Evolutionary conservation across 2,797 vertebrate genomes (phyloP).

Genomic region (Pelodytes ibericus): DNA sequence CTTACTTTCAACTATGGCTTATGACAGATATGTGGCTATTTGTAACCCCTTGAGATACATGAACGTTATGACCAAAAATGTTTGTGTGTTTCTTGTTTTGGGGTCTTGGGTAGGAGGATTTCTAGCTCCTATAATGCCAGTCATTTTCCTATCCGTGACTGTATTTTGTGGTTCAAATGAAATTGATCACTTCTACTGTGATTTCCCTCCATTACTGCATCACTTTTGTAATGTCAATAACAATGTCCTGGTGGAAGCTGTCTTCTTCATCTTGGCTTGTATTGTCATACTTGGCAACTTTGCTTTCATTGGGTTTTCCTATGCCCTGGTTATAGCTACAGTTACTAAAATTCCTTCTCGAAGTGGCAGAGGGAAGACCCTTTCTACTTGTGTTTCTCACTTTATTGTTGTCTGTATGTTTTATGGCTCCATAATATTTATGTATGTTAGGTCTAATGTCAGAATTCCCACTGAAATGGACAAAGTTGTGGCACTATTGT

Average conservation of each 20-base stretch:
- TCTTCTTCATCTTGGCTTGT: slow-evolving; percentile 39
- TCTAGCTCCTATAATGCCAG: slow-evolving; percentile 33
- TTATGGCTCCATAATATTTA: slow-evolving; percentile 49
- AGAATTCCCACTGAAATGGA: slow-evolving; percentile 17
- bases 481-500: slow-evolving; percentile 42
- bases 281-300: slow-evolving; percentile 33
- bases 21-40: slow-evolving; percentile 66
- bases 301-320: slow-evolving; percentile 23
- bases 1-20: slow-evolving; percentile 62
- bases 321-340: slow-evolving; percentile 19
- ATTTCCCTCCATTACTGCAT: slow-evolving; percentile 37
- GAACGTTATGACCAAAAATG: slow-evolving; percentile 50
- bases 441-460: slow-evolving; percentile 36
- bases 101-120: slow-evolving; percentile 54
- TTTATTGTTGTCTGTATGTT: slow-evolving; percentile 45
- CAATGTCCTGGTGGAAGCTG: slow-evolving; percentile 7
- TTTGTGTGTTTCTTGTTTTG: slow-evolving; percentile 45
- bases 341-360: slow-evolving; percentile 37
- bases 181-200: slow-evolving; percentile 49
- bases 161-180: slow-evolving; percentile 38
- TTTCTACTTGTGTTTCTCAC: slow-evolving; percentile 48
- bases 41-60: slow-evolving; percentile 61
- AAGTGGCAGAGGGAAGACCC: slow-evolving; percentile 6
- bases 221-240: slow-evolving; percentile 15
- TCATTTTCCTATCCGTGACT: slow-evolving; percentile 5